Conservation (phyloP, 2,113 vertebrate genomes). For the Elaphurus davidianus region DNA sequence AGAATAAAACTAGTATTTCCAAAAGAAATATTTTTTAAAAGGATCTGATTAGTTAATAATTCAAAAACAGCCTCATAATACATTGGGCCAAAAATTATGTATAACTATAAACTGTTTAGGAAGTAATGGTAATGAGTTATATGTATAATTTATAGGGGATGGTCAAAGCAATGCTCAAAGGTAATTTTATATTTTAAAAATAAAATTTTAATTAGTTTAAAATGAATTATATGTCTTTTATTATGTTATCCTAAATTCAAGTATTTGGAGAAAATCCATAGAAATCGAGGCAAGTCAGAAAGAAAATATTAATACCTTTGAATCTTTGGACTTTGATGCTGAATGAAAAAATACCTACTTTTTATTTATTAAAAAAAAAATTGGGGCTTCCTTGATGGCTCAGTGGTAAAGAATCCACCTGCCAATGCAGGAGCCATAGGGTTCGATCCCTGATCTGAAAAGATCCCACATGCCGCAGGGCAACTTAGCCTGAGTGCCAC, state of each 20-base stretch:
- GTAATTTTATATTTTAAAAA: neutral
- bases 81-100: neutral
- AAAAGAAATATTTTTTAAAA: neutral
- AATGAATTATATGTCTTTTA: neutral
- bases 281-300: neutral
- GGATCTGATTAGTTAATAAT: neutral
- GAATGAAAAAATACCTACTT: neutral
- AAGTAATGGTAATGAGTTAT: neutral
- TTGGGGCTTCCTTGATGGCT: neutral
- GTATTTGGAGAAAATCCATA: neutral
- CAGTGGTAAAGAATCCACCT: neutral
- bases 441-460: rapidly evolving
- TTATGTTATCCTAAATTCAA: neutral
- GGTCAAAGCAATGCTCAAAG: neutral
- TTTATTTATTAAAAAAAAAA: neutral
- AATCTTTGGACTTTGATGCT: neutral
- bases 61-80: neutral
- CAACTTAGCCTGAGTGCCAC: neutral
- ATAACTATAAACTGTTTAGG: neutral
- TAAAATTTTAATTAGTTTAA: neutral
- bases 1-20: neutral
- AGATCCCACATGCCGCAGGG: neutral
- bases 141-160: neutral
- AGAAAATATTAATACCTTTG: neutral
- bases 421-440: neutral